These are phyloP conservation scores for Dipodomys ordii DNA, from an alignment of 2,113 vertebrate species.

Conservation along the genomic window DNA sequence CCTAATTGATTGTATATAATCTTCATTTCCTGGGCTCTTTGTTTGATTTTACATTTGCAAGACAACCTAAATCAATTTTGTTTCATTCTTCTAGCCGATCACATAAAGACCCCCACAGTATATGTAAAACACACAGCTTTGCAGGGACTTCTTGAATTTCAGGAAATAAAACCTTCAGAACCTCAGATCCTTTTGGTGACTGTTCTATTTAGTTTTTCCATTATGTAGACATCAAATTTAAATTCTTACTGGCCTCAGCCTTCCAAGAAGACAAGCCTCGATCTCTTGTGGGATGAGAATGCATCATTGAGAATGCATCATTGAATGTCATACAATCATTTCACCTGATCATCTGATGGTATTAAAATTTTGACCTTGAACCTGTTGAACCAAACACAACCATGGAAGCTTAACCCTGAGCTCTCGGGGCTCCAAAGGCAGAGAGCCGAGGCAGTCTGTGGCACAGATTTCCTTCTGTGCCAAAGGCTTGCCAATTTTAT, in stretches of 20 bases:
- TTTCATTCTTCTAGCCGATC: not conserved
- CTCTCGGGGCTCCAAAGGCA: not conserved
- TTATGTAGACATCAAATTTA: not conserved
- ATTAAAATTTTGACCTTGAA: not conserved
- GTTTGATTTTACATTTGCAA: not conserved
- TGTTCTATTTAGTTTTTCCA: not conserved
- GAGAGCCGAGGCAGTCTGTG: not conserved
- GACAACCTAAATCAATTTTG: not conserved
- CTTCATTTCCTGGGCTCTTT: rapidly evolving
- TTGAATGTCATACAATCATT: not conserved
- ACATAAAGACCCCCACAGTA: not conserved
- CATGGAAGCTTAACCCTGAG: not conserved
- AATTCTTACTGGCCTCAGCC: not conserved
- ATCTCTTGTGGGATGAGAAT: not conserved
- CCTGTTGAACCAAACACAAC: not conserved
- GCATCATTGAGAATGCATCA: not conserved
- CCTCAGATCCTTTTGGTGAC: not conserved
- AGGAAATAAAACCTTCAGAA: not conserved
- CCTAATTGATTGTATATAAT: not conserved
- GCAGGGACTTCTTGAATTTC: not conserved
- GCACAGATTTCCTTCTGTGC: not conserved
- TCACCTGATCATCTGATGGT: not conserved
- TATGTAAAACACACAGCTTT: not conserved
- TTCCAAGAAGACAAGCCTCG: not conserved
- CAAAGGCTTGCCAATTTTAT: not conserved